Base-by-base conservation (phyloP, 2,113 vertebrate species). In the Progne subis region DNA sequence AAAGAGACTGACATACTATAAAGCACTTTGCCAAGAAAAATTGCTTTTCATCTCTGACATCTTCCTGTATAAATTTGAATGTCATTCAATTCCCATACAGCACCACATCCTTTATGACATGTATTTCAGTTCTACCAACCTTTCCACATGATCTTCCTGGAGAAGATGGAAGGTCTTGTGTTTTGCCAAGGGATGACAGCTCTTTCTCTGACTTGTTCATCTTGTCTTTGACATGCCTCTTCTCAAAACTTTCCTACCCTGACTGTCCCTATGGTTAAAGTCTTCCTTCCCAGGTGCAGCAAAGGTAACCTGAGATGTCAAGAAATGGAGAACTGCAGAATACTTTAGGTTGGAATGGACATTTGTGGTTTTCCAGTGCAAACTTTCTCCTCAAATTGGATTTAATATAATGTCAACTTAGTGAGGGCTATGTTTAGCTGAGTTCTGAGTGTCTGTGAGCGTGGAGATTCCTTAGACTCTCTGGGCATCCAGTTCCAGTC, bases 311-410 rank as follows among this genome's bases (percentile, higher is more conserved):
- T 50, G 23, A 82, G 29, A 55, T 63, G 15, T 16, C 34, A 85
- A 50, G 39, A 55, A 53, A 29, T 0, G 0, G 2, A 60, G 23
- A 72, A 50, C 31, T 34, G 16, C 32, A 72, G 23, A 83, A 74
- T 49, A 7, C 2, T 92, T 71, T 43, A 46, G 6, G 5, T 16
- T 79, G 18, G 25, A 75, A 63, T 24, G 11, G 39, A 50, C 7
- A 47, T 57, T 18, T 50, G 17, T 25, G 21, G 8, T 21, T 61
- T 41, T 78, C 25, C 34, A 14, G 21, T 41, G 19, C 10, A 57
- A 81, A 12, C 3, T 55, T 78, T 67, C 26, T 83, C 64, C 64
- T 84, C 60, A 59, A 70, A 79, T 13, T 1, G 59, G 26, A 9
- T 11, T 9, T 70, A 74, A 15, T 61, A 43, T 23, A 57, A 47